A percentile compares a stretch with the other conserved stretches of the same genome.
phyloP scores from a whole-genome alignment of 2,113 vertebrate genomes.

The Himantopus leucocephalus region DNA sequence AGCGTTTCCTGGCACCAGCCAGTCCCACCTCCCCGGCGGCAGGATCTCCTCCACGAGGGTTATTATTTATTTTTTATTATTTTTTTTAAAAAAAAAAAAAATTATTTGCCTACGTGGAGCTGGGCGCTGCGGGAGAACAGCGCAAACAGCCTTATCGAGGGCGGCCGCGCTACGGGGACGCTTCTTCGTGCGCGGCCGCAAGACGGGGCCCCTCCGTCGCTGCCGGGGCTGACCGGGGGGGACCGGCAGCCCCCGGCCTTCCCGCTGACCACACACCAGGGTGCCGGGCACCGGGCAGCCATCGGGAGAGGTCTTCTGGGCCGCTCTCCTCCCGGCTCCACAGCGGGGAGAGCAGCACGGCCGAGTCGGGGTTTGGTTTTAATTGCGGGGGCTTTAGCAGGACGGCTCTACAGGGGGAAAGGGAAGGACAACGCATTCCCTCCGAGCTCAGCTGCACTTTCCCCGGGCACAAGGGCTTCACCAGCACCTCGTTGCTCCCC shows the following conservation, averaged over 20 bases:
- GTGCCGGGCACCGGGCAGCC: fast-evolving
- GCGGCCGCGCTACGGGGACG: background rate
- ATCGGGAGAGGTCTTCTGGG: background rate
- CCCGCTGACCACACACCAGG: background rate
- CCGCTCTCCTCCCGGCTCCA: background rate
- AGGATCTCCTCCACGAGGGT: background rate
- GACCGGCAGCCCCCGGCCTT: background rate
- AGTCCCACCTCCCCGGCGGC: fast-evolving
- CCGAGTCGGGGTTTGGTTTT: background rate
- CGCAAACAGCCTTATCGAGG: constrained; percentile 9
- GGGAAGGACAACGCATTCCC: fast-evolving
- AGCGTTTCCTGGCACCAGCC: background rate
- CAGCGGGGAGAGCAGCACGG: too few relatives aligned
- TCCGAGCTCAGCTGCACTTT: background rate
- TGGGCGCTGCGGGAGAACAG: fast-evolving
- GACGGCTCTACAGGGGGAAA: background rate
- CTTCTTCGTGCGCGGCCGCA: background rate
- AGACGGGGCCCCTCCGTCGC: background rate
- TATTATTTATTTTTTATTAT: background rate
- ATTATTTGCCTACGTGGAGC: background rate
- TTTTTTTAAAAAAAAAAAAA: background rate
- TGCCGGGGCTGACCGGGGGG: background rate
- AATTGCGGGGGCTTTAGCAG: background rate
- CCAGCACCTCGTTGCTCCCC: background rate
- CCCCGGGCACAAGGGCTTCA: background rate